Evolutionary conservation across 2,888 invertebrate species (phyloP).

Genomic region (Tryphoninae sp.): DNA sequence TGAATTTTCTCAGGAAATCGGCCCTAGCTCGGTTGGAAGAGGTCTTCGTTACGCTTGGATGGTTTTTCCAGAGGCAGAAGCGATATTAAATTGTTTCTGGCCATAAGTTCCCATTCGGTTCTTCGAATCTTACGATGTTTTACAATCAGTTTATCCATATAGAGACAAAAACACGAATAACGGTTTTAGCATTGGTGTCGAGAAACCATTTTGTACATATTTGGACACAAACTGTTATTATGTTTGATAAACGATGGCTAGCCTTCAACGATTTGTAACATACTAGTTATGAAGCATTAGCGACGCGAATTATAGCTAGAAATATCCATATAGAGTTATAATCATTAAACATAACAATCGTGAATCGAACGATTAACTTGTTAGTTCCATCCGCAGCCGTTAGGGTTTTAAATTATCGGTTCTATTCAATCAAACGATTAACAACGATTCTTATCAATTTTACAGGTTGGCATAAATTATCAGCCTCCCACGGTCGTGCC

Average conservation of each 20-base stretch:
- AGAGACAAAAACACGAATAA: conserved; percentile 5
- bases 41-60: conserved; percentile 54
- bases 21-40: background rate
- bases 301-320: no score
- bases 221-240: background rate
- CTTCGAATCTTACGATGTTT: conserved; percentile 1
- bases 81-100: conserved; percentile 19
- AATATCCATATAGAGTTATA: no score
- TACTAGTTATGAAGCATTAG: no score
- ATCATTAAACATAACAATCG: no score
- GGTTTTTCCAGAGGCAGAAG: conserved; percentile 37
- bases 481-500: conserved; percentile 83
- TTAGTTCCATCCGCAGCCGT: no score
- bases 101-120: conserved; percentile 36
- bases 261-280: no score
- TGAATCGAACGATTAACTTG: no score
- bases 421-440: no score
- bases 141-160: background rate
- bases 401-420: no score
- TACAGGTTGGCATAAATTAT: conserved; percentile 83
- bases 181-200: conserved; percentile 4
- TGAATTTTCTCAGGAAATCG: conserved; percentile 57
- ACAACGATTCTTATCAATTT: background rate
- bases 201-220: background rate
- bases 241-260: background rate